Evolutionary conservation across 2,113 vertebrate genomes (phyloP).

Genomic region (Sciurus niger): DNA sequence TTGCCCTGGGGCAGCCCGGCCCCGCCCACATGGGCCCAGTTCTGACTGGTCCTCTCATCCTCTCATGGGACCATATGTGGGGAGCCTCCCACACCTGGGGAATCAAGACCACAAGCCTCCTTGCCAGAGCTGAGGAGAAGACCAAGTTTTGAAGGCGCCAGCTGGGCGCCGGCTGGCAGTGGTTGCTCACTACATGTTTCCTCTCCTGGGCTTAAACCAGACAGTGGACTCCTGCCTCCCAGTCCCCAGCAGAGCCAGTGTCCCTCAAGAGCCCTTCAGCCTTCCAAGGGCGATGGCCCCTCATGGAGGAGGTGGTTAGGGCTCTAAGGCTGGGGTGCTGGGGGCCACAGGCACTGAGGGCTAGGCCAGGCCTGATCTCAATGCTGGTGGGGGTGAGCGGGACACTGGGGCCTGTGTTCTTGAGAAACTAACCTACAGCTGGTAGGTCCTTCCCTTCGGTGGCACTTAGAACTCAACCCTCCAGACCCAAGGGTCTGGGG

Average conservation of each 20-base stretch:
- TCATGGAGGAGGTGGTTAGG: neutral
- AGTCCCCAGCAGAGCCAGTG: neutral
- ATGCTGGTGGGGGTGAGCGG: fast-evolving
- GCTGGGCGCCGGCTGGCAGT: fast-evolving
- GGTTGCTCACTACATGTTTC: neutral
- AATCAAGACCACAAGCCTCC: neutral
- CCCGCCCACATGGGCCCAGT: neutral
- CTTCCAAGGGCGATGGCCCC: neutral
- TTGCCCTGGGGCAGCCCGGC: neutral
- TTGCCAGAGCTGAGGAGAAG: neutral
- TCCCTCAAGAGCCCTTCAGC: neutral
- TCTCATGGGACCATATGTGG: fast-evolving
- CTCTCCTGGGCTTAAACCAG: neutral
- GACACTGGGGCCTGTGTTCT: neutral
- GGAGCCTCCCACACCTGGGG: neutral
- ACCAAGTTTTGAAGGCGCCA: fast-evolving
- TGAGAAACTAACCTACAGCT: neutral
- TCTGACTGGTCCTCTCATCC: neutral
- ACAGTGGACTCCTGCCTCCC: neutral
- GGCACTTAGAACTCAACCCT: neutral
- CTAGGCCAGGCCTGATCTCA: neutral
- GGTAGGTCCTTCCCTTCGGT: fast-evolving
- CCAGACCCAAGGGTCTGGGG: neutral
- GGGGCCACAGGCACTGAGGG: fast-evolving
- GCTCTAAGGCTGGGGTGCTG: neutral